These are phyloP conservation scores for Zaprionus bogoriensis DNA, from an alignment of 2,888 invertebrate species.

Conservation along the genomic window DNA sequence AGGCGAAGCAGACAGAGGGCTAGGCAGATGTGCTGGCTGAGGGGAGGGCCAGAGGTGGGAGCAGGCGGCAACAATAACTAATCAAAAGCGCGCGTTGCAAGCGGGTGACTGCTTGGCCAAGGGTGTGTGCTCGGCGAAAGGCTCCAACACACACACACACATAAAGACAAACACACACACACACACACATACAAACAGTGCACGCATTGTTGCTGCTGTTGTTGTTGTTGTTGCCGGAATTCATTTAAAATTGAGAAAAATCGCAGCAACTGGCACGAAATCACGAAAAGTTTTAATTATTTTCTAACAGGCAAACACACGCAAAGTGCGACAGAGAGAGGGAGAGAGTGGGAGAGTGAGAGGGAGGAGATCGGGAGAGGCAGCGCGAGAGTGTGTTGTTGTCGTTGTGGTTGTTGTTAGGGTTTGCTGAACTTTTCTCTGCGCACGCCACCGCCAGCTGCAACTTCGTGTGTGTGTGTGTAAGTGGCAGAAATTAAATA, in stretches of 20 bases:
- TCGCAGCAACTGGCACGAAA: slow-evolving; percentile 74
- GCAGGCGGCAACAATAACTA: slow-evolving; percentile 36
- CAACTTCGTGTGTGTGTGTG: slow-evolving; percentile 5
- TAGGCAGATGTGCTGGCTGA: no score
- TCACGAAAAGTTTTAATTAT: slow-evolving; percentile 75
- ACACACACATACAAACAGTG: slow-evolving; percentile 1
- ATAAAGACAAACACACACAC: slow-evolving; percentile 13
- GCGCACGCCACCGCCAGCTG: slow-evolving; percentile 2
- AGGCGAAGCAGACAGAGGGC: slow-evolving; percentile 5
- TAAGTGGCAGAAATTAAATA: slow-evolving; percentile 62
- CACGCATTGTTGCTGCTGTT: slow-evolving; percentile 26
- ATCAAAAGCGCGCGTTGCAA: slow-evolving; percentile 51
- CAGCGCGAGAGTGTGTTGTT: slow-evolving; percentile 12
- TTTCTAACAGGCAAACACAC: slow-evolving; percentile 74
- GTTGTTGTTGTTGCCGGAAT: slow-evolving; percentile 55
- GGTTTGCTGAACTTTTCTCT: background rate
- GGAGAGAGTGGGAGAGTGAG: slow-evolving; percentile 2
- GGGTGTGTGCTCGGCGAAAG: slow-evolving; percentile 44
- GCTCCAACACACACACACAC: slow-evolving; percentile 24
- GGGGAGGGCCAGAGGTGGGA: no score
- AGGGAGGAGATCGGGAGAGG: slow-evolving; percentile 8
- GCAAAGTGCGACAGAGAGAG: slow-evolving; percentile 23
- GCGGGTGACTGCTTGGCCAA: slow-evolving; percentile 9
- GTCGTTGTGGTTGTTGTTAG: slow-evolving; percentile 17
- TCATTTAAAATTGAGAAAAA: slow-evolving; percentile 75